Conservation (phyloP, 2,797 vertebrate genomes). For the Protosalanx chinensis region DNA sequence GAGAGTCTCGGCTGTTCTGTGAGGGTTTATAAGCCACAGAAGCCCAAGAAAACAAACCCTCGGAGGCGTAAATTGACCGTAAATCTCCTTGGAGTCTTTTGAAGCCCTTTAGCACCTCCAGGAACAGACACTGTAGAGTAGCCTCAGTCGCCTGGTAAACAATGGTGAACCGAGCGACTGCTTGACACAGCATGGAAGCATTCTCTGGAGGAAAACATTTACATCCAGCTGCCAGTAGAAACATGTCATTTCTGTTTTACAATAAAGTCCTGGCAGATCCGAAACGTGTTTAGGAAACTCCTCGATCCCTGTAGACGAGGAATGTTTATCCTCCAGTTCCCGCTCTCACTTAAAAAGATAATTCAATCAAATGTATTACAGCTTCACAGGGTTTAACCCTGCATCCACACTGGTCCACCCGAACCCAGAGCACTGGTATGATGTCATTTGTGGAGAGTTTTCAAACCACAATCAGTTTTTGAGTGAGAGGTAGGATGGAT, state of each 20-base stretch:
- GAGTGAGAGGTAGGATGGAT: too few relatives aligned
- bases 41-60: too few relatives aligned
- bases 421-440: constrained; percentile 19
- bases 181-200: constrained; percentile 58
- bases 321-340: constrained; percentile 49
- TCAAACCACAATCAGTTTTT: constrained; percentile 9
- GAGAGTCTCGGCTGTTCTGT: too few relatives aligned
- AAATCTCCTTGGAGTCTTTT: too few relatives aligned
- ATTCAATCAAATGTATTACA: constrained; percentile 50
- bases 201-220: constrained; percentile 62
- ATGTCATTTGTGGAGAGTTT: constrained; percentile 28
- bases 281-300: constrained; percentile 50
- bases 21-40: too few relatives aligned
- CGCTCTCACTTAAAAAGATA: constrained; percentile 39
- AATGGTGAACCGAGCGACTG: constrained; percentile 63
- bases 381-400: constrained; percentile 38
- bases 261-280: constrained; percentile 54
- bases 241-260: constrained; percentile 67
- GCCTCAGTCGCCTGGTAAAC: constrained; percentile 63
- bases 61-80: too few relatives aligned
- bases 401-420: constrained; percentile 20
- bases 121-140: constrained; percentile 60
- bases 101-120: too few relatives aligned
- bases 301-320: constrained; percentile 38
- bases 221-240: constrained; percentile 66